Evolutionary conservation across 35 echinoderm and acorn worm genomes (phyloP).

Genomic region (Lytechinus pictus): DNA sequence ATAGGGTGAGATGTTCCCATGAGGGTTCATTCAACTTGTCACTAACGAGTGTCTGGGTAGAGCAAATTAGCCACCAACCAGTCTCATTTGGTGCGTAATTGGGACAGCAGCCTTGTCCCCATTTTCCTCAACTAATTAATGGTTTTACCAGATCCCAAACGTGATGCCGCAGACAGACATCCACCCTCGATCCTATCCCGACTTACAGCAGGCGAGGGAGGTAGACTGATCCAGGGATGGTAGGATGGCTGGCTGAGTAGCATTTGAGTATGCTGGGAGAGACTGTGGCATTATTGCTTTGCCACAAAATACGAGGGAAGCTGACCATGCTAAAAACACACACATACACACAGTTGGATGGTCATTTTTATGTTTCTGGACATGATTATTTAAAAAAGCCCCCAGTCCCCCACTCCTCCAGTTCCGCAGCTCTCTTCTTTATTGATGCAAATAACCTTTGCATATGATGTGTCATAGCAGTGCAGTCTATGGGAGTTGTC

Average conservation of each 20-base stretch:
- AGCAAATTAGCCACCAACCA: conserved; percentile 25
- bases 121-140: conserved; percentile 33
- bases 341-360: too few relatives aligned
- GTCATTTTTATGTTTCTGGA: too few relatives aligned
- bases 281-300: not conserved
- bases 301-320: not conserved
- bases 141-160: conserved; percentile 27
- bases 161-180: conserved; percentile 21
- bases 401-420: too few relatives aligned
- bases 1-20: not conserved
- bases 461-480: not conserved
- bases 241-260: not conserved
- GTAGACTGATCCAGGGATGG: not conserved
- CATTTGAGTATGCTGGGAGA: not conserved
- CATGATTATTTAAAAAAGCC: too few relatives aligned
- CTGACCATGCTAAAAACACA: too few relatives aligned
- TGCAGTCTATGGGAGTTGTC: not conserved
- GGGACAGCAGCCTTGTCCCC: conserved; percentile 45
- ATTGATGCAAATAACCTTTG: not conserved
- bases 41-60: conserved; percentile 39
- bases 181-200: not conserved
- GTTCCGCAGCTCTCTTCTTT: not conserved
- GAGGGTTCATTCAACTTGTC: conserved; percentile 39
- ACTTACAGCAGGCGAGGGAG: not conserved
- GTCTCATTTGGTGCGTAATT: conserved; percentile 44